Percentiles rank a stretch among this genome's conserved stretches.
Conservation (phyloP, 2,888 invertebrate genomes). For the Nipponacmea schrenckii region DNA sequence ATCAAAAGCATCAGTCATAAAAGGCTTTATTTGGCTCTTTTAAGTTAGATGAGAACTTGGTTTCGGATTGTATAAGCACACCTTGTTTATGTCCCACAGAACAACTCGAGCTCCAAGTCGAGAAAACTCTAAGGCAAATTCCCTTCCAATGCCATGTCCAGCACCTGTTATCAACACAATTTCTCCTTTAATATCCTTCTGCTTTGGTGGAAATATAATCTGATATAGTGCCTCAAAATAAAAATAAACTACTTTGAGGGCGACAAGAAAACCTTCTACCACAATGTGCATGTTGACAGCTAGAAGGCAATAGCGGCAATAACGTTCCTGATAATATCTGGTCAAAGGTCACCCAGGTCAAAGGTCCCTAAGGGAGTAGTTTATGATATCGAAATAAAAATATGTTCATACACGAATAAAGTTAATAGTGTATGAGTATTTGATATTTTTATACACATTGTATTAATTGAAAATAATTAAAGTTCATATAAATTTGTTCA, state of each 20-base stretch:
- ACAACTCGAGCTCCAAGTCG: conserved; percentile 50
- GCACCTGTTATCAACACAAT: conserved; percentile 59
- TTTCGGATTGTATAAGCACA: conserved; percentile 20
- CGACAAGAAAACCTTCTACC: conserved; percentile 25
- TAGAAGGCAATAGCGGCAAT: neutral
- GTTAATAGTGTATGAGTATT: too few species aligned
- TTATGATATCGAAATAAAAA: too few species aligned
- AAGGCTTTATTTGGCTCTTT: too few species aligned
- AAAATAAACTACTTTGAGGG: conserved; percentile 37
- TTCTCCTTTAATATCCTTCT: conserved; percentile 49
- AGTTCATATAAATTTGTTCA: too few species aligned
- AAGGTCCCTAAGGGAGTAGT: neutral
- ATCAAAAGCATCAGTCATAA: too few species aligned
- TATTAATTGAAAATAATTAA: too few species aligned
- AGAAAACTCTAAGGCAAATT: conserved; percentile 53
- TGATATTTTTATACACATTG: too few species aligned
- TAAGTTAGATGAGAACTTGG: too few species aligned
- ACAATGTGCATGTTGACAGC: conserved; percentile 12
- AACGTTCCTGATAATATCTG: too few species aligned
- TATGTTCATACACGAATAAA: too few species aligned
- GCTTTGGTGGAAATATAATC: conserved; percentile 34
- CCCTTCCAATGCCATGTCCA: conserved; percentile 59
- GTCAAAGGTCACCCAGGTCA: conserved; percentile 5
- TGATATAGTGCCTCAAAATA: conserved; percentile 34
- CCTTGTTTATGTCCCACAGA: conserved; percentile 61